Conservation (phyloP, 2,113 vertebrate genomes). For the Antechinus stuartii region DNA sequence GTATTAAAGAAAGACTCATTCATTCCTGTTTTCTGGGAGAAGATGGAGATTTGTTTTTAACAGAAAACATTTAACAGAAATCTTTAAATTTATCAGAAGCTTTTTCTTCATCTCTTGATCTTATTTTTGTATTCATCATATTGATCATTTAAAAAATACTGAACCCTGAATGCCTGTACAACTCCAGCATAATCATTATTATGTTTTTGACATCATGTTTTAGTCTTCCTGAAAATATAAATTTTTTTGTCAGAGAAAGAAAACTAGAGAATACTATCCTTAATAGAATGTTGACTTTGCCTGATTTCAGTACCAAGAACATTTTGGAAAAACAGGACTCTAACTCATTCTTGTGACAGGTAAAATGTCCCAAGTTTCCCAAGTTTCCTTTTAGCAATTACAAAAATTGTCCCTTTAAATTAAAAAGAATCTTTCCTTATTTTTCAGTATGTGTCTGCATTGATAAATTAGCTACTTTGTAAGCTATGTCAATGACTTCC, state of each 20-base stretch:
- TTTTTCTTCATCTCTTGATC: too few species aligned
- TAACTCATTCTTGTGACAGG: neutral
- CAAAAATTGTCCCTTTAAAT: neutral
- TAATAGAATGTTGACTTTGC: neutral
- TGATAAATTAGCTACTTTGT: neutral
- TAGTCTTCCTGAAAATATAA: neutral
- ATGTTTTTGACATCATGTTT: too few species aligned
- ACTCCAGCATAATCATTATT: neutral
- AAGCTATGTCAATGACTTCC: neutral
- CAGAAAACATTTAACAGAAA: too few species aligned
- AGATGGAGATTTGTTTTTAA: too few species aligned
- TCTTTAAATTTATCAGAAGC: too few species aligned
- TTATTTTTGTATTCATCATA: too few species aligned
- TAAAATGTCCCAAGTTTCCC: neutral
- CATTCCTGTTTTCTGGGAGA: too few species aligned
- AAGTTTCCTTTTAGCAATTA: neutral
- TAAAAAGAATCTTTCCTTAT: neutral
- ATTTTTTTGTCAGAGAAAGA: neutral
- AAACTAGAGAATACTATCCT: too few species aligned
- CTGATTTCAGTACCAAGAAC: neutral
- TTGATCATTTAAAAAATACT: too few species aligned
- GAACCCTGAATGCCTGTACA: neutral
- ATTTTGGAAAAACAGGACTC: neutral
- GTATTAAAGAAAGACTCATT: too few species aligned
- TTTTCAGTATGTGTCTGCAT: neutral